Evolutionary conservation across 2,888 invertebrate species (phyloP).

Genomic region (Plagiodera versicolora): DNA sequence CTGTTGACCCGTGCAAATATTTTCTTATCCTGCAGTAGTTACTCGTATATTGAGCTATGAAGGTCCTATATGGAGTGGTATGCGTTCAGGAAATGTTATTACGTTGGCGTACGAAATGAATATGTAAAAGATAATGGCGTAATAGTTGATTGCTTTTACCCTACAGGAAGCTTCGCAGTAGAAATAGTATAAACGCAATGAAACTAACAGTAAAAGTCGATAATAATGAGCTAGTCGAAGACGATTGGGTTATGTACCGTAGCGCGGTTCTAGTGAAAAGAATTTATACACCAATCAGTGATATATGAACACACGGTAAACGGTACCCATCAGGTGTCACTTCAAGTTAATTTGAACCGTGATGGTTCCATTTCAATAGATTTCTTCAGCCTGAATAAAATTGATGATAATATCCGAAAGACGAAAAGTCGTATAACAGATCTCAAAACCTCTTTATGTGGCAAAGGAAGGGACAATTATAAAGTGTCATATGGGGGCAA

Average conservation of each 20-base stretch:
- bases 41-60: background rate
- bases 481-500: no score
- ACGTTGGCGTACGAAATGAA: background rate
- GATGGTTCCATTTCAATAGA: no score
- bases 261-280: no score
- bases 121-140: no score
- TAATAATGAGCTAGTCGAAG: background rate
- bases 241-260: background rate
- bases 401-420: no score
- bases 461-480: no score
- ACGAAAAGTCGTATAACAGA: no score
- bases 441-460: no score
- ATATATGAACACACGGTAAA: background rate
- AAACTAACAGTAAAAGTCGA: background rate
- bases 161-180: background rate
- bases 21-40: background rate
- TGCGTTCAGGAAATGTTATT: background rate
- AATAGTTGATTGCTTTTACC: no score
- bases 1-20: background rate
- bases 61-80: background rate
- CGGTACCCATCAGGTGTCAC: background rate
- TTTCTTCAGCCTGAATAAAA: no score
- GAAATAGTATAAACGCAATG: background rate
- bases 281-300: background rate
- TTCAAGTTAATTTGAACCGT: no score